A percentile compares a stretch with the other conserved stretches of the same genome.
These are phyloP conservation scores for Tachuris rubrigastra DNA, from an alignment of 2,113 vertebrate genomes.

Conservation along the genomic window DNA sequence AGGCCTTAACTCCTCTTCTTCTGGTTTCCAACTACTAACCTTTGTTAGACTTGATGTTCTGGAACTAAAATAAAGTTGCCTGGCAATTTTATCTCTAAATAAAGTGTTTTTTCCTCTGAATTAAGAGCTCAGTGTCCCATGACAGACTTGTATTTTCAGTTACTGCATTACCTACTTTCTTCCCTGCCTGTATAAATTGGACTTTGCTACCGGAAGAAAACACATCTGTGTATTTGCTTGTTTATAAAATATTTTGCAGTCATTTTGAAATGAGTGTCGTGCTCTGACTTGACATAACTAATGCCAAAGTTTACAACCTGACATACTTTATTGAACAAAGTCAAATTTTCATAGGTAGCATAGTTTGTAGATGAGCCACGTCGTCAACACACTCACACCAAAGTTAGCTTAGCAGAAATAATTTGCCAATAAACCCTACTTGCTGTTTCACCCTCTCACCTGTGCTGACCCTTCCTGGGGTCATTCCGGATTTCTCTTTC, in stretches of 20 bases:
- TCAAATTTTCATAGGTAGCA: background rate
- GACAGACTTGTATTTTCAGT: background rate
- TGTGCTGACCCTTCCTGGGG: background rate
- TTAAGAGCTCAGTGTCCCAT: background rate
- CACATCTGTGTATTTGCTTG: background rate
- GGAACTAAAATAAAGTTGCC: background rate
- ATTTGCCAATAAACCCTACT: background rate
- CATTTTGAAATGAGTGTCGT: background rate
- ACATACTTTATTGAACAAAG: background rate
- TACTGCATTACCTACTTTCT: background rate
- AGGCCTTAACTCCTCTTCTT: background rate
- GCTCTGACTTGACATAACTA: background rate
- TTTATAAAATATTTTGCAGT: background rate
- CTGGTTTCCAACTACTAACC: background rate
- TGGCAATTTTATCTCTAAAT: background rate
- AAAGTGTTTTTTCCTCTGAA: background rate
- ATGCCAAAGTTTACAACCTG: background rate
- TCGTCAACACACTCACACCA: background rate
- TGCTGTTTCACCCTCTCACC: background rate
- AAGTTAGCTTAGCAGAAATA: background rate
- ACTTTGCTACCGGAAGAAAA: background rate
- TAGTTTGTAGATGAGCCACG: background rate
- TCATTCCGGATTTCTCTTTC: background rate
- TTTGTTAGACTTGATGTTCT: background rate
- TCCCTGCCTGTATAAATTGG: background rate